Conservation (phyloP, 2,797 vertebrate species). For the Selene dorsalis region DNA sequence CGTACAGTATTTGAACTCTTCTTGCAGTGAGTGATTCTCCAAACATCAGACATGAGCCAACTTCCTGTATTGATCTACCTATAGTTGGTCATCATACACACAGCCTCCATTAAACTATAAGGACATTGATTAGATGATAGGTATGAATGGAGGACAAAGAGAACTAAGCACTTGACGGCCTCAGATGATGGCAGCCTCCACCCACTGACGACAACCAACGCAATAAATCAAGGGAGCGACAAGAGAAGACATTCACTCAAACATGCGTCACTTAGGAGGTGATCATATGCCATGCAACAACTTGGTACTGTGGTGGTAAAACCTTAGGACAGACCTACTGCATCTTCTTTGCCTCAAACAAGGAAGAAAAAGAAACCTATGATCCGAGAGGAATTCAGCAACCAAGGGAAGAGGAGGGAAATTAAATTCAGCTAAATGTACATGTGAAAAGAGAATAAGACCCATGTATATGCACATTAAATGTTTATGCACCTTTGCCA, state of each 20-base stretch:
- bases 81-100: constrained; percentile 33
- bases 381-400: constrained; percentile 51
- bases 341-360: constrained; percentile 33
- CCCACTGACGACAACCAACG: constrained; percentile 15
- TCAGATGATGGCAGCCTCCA: constrained; percentile 63
- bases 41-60: constrained; percentile 33
- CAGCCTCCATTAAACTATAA: constrained; percentile 49
- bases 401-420: constrained; percentile 64
- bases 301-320: constrained; percentile 55
- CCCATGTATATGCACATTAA: constrained; percentile 60
- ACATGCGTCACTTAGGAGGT: constrained; percentile 73
- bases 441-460: constrained; percentile 58
- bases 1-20: constrained; percentile 73
- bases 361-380: constrained; percentile 31
- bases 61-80: constrained; percentile 46
- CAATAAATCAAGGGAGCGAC: constrained; percentile 52
- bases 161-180: constrained; percentile 57
- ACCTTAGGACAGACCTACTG: constrained; percentile 55
- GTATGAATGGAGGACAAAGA: constrained; percentile 42
- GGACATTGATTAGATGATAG: constrained; percentile 44
- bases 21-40: constrained; percentile 50
- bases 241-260: constrained; percentile 63
- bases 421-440: constrained; percentile 64
- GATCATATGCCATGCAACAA: constrained; percentile 71
- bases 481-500: constrained; percentile 60